Percentiles rank a stretch among this genome's conserved stretches.
These are phyloP conservation scores for Pyrgilauda ruficollis DNA, from an alignment of 2,113 vertebrate genomes.

Conservation along the genomic window DNA sequence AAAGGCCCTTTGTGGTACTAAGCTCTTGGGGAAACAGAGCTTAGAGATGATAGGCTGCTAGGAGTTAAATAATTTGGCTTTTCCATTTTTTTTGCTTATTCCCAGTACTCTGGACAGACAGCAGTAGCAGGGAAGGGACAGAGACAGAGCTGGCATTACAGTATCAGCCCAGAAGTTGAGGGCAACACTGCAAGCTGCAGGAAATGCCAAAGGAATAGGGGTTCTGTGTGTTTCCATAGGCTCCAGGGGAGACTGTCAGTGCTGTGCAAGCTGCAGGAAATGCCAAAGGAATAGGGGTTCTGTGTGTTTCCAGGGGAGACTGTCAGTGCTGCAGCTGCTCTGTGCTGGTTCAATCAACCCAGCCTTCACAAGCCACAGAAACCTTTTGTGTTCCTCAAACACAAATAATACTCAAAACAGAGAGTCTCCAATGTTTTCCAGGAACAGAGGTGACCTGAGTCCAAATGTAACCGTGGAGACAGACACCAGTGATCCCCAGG, in stretches of 20 bases:
- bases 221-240: neutral
- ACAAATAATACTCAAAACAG: accelerated
- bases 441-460: neutral
- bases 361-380: neutral
- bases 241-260: neutral
- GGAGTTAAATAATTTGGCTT: neutral
- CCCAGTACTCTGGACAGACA: neutral
- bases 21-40: neutral
- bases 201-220: accelerated
- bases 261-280: neutral
- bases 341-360: neutral
- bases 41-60: neutral
- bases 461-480: accelerated
- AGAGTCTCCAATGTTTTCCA: neutral
- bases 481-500: accelerated
- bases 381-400: neutral
- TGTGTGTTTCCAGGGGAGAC: neutral
- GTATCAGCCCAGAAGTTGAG: neutral
- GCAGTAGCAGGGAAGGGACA: neutral
- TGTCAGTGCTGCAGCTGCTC: neutral
- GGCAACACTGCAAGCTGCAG: neutral
- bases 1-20: neutral
- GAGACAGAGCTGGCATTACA: neutral
- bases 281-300: accelerated
- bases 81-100: neutral